Evolutionary conservation across 2,888 invertebrate genomes (phyloP), one percentile per base, ranked within the genome.

Genomic region (Callyntrura guangdongensis): DNA sequence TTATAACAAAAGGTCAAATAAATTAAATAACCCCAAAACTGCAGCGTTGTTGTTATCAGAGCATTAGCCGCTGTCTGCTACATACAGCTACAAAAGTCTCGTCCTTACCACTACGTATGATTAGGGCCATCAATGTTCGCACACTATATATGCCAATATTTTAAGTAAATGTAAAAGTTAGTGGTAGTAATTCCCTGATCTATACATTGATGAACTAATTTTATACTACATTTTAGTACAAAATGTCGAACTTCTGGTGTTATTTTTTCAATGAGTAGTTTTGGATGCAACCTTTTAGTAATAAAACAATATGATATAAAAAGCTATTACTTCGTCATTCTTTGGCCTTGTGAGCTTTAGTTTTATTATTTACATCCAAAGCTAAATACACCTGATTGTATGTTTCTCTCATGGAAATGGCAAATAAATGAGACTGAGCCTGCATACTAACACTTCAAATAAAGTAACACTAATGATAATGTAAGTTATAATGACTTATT

Each of bases 1-100:
- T 86, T 59, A n/a, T 8, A 67, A 61, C 36, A 67, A 86, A 56
- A 86, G 9, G 64, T 27, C 27, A 49, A 45, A 72, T 56, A 69
- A 77, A 79, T 79, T 79, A 59, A 20, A 17, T 61, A 82, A 5
- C 9, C 69, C 69, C 69, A 22, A 69, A 69, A 17, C n/a, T 69
- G 36, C 17, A 36, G 69, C 69, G 69, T 69, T 69, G 17, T 69
- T 17, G 8, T 61, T 17, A 36, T 45, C 45, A n/a, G 69, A 45
- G 17, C 36, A 36, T 36, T 0, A 67, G 12, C 27, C 27, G 67
- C 27, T 27, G 25, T 69, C 69, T 45, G 53, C 6, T 17, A 69
- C 45, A n/a, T 17, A 36, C 0, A 3, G 14, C 67, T 67, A 67
- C 67, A 25, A 3, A 2, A 36, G 6, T 36, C 36, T 36, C 36